Conservation (phyloP, 2,797 vertebrate genomes). For the Pachyuromys duprasi region DNA sequence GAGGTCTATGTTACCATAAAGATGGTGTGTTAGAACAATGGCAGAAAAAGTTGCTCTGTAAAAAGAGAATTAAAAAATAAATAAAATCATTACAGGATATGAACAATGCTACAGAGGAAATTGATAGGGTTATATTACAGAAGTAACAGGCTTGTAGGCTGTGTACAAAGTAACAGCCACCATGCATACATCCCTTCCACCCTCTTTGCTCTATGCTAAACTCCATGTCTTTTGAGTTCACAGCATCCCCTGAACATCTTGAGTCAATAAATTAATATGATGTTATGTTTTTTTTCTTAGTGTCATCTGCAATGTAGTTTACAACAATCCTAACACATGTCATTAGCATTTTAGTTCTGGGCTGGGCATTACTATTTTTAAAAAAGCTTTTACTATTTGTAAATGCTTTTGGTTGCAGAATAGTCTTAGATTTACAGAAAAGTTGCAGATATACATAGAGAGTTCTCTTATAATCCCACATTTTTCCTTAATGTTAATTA, state of each 20-base stretch:
- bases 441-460: neutral
- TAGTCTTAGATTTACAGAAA: conserved; percentile 15
- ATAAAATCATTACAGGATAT: neutral
- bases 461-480: neutral
- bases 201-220: neutral
- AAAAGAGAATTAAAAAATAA: neutral
- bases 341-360: neutral
- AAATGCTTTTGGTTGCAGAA: conserved; percentile 19
- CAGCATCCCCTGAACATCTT: neutral
- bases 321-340: neutral
- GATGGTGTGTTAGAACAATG: neutral
- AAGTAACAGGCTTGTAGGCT: neutral
- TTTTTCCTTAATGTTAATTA: neutral
- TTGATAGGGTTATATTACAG: neutral
- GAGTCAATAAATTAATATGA: neutral
- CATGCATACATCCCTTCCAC: neutral
- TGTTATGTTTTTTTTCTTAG: neutral
- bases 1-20: neutral
- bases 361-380: neutral
- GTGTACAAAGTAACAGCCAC: neutral
- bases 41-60: neutral
- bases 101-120: neutral
- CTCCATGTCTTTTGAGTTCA: neutral
- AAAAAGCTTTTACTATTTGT: neutral
- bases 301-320: neutral